Conservation (phyloP, 2,797 vertebrate genomes). For the Spondyliosoma cantharus region DNA sequence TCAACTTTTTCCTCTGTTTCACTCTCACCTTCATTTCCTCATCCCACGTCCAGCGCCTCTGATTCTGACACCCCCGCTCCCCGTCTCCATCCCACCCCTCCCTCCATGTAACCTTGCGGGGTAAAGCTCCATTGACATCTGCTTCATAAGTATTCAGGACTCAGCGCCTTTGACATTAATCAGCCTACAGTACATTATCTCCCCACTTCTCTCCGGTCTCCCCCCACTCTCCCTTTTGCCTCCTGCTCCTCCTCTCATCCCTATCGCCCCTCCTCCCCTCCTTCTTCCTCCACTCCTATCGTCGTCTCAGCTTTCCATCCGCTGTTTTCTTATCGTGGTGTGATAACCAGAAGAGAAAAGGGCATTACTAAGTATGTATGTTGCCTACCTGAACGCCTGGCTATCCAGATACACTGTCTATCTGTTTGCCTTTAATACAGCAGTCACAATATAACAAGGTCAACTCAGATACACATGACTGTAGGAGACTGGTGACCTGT, state of each 20-base stretch:
- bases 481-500: slow-evolving; percentile 17
- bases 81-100: slow-evolving; percentile 44
- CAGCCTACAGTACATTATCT: slow-evolving; percentile 84
- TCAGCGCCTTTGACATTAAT: slow-evolving; percentile 82
- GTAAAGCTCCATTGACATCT: slow-evolving; percentile 83
- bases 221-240: slow-evolving; percentile 45
- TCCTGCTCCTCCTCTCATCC: slow-evolving; percentile 69
- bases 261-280: slow-evolving; percentile 65
- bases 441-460: slow-evolving; percentile 47
- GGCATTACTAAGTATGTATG: slow-evolving; percentile 59
- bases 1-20: slow-evolving; percentile 54
- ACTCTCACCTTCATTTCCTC: slow-evolving; percentile 57
- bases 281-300: slow-evolving; percentile 53
- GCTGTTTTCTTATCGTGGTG: slow-evolving; percentile 70
- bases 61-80: slow-evolving; percentile 38
- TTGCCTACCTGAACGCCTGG: slow-evolving; percentile 60
- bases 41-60: slow-evolving; percentile 25
- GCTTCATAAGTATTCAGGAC: slow-evolving; percentile 84
- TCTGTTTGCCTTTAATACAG: slow-evolving; percentile 55
- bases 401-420: slow-evolving; percentile 57
- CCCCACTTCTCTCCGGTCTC: slow-evolving; percentile 59
- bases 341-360: slow-evolving; percentile 73
- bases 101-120: slow-evolving; percentile 80
- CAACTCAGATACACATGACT: slow-evolving; percentile 28
- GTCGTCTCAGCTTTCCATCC: slow-evolving; percentile 61